Conservation (phyloP, 2,113 vertebrate species). For the Tragelaphus buxtoni region DNA sequence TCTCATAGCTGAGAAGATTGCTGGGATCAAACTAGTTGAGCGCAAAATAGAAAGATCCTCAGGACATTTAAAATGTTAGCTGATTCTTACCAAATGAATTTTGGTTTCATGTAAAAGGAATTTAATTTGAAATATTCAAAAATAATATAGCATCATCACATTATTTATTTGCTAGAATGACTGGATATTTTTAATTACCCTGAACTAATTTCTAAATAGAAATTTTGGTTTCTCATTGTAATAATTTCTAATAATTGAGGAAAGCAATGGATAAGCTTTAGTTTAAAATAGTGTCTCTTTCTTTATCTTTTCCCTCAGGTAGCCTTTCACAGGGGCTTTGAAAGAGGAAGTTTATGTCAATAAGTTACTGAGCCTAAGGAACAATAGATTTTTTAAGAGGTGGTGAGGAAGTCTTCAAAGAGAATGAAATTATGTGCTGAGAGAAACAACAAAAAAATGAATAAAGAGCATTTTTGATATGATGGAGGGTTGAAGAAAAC, state of each 20-base stretch:
- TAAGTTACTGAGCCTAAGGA: slow-evolving; percentile 12
- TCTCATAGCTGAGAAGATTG: not conserved
- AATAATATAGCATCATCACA: not conserved
- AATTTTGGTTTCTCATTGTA: not conserved
- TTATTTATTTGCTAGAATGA: not conserved
- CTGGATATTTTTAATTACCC: not conserved
- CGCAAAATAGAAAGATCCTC: not conserved
- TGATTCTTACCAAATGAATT: not conserved
- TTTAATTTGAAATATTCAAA: not conserved
- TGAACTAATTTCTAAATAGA: not conserved
- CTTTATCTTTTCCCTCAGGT: not conserved
- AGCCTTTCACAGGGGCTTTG: not conserved
- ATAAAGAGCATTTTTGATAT: slow-evolving; percentile 54
- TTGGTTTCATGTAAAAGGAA: not conserved
- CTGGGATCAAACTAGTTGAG: not conserved
- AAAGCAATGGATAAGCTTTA: not conserved
- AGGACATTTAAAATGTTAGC: not conserved
- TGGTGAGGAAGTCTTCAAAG: slow-evolving; percentile 30
- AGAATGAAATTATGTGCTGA: slow-evolving; percentile 43
- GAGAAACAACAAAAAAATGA: slow-evolving; percentile 24
- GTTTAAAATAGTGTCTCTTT: not conserved
- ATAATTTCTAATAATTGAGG: not conserved
- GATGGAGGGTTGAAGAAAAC: slow-evolving; percentile 10
- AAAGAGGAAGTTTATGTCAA: not conserved
- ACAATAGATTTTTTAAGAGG: slow-evolving; percentile 48